Evolutionary conservation across 53 echinoderm and acorn worm species (phyloP), one percentile per base, ranked within the genome.

Genomic region (Arbacia lixula): DNA sequence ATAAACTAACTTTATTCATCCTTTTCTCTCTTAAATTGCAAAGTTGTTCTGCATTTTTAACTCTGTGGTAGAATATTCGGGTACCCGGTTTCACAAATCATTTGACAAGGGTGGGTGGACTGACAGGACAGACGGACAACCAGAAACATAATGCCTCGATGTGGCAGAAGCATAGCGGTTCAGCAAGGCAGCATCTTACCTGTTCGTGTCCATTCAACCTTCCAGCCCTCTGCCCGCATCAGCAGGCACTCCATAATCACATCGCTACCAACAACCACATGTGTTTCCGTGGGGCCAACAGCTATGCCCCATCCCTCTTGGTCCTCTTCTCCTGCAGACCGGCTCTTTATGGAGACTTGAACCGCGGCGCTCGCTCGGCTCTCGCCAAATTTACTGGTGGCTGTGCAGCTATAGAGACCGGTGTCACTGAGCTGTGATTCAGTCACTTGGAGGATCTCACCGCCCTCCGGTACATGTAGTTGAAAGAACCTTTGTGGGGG

Each of bases 201-300:
- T 32, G 53, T 75, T 53, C 75, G 53, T 19, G 8, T 79, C 79
- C 79, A 79, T 9, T 21, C 41, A 35, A 79, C 79, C 2, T 60
- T 30, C 17, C 39, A 39, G 38, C 38, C 14, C 41, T 58, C 62
- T 0, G 58, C 60, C 8, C 85, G 67, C 1, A 53, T 85, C 54
- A 87, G 77, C 10, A 92, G 71, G 66, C 95, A 95, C 63, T 95
- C 95, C 43, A 95, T 42, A 19, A 85, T 82, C 2, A 87, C 74
- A 83, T 68, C 39, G 2, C 85, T 86, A 5, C 78, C 90, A 4
- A 62, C 80, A 14, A 21, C 57, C 4, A 80, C 64, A 37, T 38
- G 35, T 14, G 61, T 57, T 29, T 85, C 68, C 83, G 73, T 51
- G 14, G 92, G 95, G 2, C 74, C 81, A 2, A 77, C 85, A 0